Base-by-base conservation (phyloP, 2,888 invertebrate species). In the Gortyna flavago region DNA sequence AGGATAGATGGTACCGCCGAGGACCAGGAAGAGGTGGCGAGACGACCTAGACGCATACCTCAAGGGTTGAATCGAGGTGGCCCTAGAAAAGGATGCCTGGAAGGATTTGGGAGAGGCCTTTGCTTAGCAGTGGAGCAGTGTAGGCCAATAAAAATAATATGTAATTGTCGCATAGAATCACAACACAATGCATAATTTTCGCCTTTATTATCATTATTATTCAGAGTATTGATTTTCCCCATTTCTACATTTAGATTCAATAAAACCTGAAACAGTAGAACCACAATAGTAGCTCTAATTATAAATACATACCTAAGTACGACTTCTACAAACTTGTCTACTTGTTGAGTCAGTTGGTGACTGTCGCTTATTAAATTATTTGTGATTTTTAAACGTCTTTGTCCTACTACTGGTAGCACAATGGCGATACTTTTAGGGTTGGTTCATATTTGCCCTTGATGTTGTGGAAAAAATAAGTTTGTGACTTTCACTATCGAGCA, bases 321-420 rank as follows among this genome's bases (percentile, higher is more conserved):
- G 65, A 65, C 48, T 77, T 41, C 1, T 57, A 72, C 61, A 74
- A 59, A 77, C 59, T 72, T 67, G 77, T 65, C 67, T 29, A 84
- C 68, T 77, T 72, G 78, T 85, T 82, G 74, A 69, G 83, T n/a
- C 16, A 51, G 69, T 18, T 32, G 48, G 18, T 32, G 68, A 48
- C 68, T 68, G 67, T 35, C 68, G 71, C 72, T 77, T 69, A 72
- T 77, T 85, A 66, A 57, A 84, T 74, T 74, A 72, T 85, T 77
- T 77, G 68, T 35, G 77, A 66, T 69, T 77, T 69, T 77, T 66
- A 74, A 85, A 59, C 44, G 51, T 66, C 68, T 76, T 81, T 85
- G 72, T 81, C 54, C 66, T 41, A 18, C 54, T 65, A 41, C 41
- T 41, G 11, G 41, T 41, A 35, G n/a, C 21, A 70, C 66, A 76